Evolutionary conservation across 1,140 invertebrate genomes (phyloP).

Genomic region (Drosophila albomicans): DNA sequence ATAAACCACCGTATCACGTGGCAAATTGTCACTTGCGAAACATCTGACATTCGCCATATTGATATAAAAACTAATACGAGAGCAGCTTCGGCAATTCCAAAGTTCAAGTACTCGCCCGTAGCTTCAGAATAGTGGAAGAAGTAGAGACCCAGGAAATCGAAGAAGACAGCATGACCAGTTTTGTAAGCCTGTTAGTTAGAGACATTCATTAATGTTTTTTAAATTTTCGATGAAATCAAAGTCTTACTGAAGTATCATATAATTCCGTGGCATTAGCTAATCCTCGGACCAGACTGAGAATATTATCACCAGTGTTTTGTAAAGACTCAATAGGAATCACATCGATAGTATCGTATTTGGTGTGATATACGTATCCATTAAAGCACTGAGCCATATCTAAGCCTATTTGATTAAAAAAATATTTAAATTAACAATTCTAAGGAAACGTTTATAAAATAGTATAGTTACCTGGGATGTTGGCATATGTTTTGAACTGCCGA

Average conservation of each 20-base stretch:
- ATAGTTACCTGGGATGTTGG: slow-evolving; percentile 81
- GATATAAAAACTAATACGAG: slow-evolving; percentile 80
- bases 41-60: slow-evolving; percentile 53
- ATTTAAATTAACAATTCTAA: slow-evolving; percentile 18
- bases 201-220: slow-evolving; percentile 56
- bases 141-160: slow-evolving; percentile 92
- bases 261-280: slow-evolving; percentile 88
- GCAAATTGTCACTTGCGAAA: slow-evolving; percentile 42
- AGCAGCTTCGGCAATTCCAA: slow-evolving; percentile 85
- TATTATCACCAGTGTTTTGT: slow-evolving; percentile 92
- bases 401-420: not conserved
- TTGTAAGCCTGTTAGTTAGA: slow-evolving; percentile 50
- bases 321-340: slow-evolving; percentile 91
- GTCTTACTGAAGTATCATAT: slow-evolving; percentile 77
- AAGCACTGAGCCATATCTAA: slow-evolving; percentile 95
- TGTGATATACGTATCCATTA: slow-evolving; percentile 97
- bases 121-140: slow-evolving; percentile 88
- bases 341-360: slow-evolving; percentile 90
- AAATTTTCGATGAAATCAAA: not conserved
- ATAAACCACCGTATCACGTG: slow-evolving; percentile 34
- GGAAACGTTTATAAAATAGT: slow-evolving; percentile 44
- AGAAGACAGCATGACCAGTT: slow-evolving; percentile 89
- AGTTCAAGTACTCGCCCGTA: slow-evolving; percentile 86
- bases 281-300: slow-evolving; percentile 88
- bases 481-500: slow-evolving; percentile 90